Base-by-base conservation (phyloP, 2,888 invertebrate genomes). In the Eristalis intricaria region DNA sequence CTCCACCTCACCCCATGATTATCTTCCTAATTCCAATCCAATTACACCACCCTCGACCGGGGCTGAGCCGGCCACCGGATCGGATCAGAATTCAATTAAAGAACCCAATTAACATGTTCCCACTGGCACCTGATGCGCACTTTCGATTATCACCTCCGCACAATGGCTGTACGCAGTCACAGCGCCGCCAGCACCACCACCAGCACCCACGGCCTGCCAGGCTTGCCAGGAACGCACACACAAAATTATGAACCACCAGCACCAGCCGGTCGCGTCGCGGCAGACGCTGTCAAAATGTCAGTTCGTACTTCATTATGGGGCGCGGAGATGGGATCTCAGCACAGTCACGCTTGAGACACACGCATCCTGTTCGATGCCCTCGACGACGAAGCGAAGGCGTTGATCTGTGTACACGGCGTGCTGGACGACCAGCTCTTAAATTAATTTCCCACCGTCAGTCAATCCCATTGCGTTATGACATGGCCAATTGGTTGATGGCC, bases 371-470 rank as follows among this genome's bases (percentile, higher is more conserved):
- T 64, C 69, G 69, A 73, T 38, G 77, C 38, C 50, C 15, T 29
- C 50, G 19, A 50, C 50, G 15, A 15, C 50, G n/a, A 5, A 19
- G 35, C 61, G 61, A 65, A 76, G 74, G 77, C 77, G 82, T 85
- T 81, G 85, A 82, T 85, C 82, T 78, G 77, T 77, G 69, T 40
- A 70, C 80, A 76, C 38, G 50, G 19, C 50, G 50, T 19, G 61
- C 60, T 22, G 56, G 61, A 40, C 56, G 11, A 2, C 4, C 40
- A 22, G 73, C 64, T 68, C 77, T 82, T 82, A 87, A 87, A 87
- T 87, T 87, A 83, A 83, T 87, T 87, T 83, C 75, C 86, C 83
- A 87, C 86, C 86, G 83, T 86, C 78, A 78, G 86, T 71, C 83
- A 71, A 5, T 76, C 79, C 79, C 79, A 68, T 71, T 74, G 74